Base-by-base conservation (phyloP, 1,140 invertebrate genomes). In the Drosophila mojavensis region DNA sequence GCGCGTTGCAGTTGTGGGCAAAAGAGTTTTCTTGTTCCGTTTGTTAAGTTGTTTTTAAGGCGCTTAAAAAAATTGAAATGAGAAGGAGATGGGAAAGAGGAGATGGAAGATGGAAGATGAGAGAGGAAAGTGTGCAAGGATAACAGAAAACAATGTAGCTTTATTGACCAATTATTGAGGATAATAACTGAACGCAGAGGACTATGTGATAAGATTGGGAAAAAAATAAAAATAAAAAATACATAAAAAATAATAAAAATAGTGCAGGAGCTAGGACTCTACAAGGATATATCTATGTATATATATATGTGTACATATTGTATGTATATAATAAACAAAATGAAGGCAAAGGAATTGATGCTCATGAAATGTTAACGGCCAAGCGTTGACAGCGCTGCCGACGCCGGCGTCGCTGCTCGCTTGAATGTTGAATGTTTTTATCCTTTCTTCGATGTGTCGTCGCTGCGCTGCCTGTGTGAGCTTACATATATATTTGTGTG, bases 401-500 rank as follows among this genome's bases (percentile, higher is more conserved):
- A 36, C 26, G 70, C 30, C n/a, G 26, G 51, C 80, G 64, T 67
- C 60, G 62, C 62, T 28, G 73, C 39, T 13, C 15, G 66, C 66
- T 50, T 59, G 66, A 58, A 63, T 51, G 59, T 59, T 74, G 79
- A 82, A 79, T 86, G 83, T 86, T 86, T 86, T 86, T 77, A 82
- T 86, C 83, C 83, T 86, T 86, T 86, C 83, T 86, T 86, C 83
- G 73, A 88, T 86, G 50, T 86, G 82, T 88, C 75, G 83, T 82
- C 75, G 82, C 66, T 58, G 78, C 74, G 59, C 59, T 62, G 59
- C 59, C 20, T 43, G n/a, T 13, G 20, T 13, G 20, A 11, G 11
- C 36, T 20, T 13, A 66, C 54, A 51, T 62, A 41, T 75, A 48
- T 56, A 45, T 69, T 64, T 73, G 56, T 66, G 77, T 67, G 75